A percentile compares a stretch with the other conserved stretches of the same genome.
Evolutionary conservation across 2,888 invertebrate species (phyloP).

Genomic region (Xylota segnis): DNA sequence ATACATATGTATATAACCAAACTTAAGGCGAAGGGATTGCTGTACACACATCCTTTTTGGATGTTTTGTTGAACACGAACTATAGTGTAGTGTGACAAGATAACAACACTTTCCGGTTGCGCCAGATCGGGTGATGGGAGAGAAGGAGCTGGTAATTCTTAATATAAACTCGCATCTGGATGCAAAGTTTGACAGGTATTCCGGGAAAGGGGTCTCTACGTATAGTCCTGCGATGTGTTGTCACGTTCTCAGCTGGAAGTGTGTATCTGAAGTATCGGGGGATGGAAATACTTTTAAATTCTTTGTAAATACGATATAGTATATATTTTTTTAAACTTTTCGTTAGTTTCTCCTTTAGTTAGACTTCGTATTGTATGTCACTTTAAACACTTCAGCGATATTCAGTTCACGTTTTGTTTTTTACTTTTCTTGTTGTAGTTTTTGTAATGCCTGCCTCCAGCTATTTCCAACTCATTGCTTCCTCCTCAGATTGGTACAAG

Average conservation of each 20-base stretch:
- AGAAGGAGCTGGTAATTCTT: conserved; percentile 40
- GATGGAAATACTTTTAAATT: not conserved
- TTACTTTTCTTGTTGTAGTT: too few species aligned
- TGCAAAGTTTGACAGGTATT: conserved; percentile 50
- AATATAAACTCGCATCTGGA: conserved; percentile 36
- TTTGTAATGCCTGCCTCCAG: too few species aligned
- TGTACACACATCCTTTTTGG: conserved; percentile 29
- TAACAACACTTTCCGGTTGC: conserved; percentile 43
- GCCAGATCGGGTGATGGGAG: not conserved
- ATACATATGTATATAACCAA: too few species aligned
- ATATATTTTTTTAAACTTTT: too few species aligned
- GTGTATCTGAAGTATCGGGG: not conserved
- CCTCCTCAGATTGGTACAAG: too few species aligned
- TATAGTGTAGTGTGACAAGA: conserved; percentile 40
- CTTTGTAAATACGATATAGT: not conserved
- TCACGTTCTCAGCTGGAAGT: conserved; percentile 22
- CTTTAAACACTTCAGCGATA: too few species aligned
- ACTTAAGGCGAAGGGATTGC: conserved; percentile 31
- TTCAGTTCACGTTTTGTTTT: too few species aligned
- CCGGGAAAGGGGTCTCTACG: not conserved
- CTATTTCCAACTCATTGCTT: too few species aligned
- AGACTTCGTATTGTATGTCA: not conserved
- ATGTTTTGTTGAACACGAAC: conserved; percentile 57
- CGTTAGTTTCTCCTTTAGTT: too few species aligned
- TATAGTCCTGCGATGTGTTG: conserved; percentile 31